Evolutionary conservation across 2,113 vertebrate genomes (phyloP).

Genomic region (Sinosuthora webbiana): DNA sequence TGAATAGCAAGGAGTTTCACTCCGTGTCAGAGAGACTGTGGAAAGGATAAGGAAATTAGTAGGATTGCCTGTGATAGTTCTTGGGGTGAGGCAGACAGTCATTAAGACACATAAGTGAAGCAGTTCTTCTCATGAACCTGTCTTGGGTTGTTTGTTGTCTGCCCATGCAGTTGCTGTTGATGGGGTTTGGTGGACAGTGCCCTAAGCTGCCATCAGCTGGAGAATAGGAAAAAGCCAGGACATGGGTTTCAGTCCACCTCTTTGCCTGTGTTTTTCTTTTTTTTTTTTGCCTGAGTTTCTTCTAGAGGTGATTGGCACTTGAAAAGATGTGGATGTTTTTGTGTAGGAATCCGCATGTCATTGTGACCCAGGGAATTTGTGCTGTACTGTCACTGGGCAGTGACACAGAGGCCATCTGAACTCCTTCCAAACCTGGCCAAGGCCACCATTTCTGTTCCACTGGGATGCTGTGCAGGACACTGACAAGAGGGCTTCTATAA

Average conservation of each 20-base stretch:
- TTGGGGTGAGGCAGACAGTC: neutral
- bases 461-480: neutral
- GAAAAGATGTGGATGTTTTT: neutral
- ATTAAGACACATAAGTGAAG: neutral
- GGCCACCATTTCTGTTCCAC: neutral
- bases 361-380: neutral
- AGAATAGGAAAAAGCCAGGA: neutral
- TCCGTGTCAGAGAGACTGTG: neutral
- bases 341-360: neutral
- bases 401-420: neutral
- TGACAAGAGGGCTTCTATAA: neutral
- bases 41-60: neutral
- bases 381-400: neutral
- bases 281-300: neutral
- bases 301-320: neutral
- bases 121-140: neutral
- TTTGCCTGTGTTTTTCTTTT: neutral
- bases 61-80: neutral
- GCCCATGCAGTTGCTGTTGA: neutral
- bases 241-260: neutral
- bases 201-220: neutral
- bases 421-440: neutral
- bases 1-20: neutral
- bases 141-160: neutral
- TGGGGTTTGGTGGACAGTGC: neutral